Base-by-base conservation (phyloP, 2,113 vertebrate genomes). In the Petromus typicus region DNA sequence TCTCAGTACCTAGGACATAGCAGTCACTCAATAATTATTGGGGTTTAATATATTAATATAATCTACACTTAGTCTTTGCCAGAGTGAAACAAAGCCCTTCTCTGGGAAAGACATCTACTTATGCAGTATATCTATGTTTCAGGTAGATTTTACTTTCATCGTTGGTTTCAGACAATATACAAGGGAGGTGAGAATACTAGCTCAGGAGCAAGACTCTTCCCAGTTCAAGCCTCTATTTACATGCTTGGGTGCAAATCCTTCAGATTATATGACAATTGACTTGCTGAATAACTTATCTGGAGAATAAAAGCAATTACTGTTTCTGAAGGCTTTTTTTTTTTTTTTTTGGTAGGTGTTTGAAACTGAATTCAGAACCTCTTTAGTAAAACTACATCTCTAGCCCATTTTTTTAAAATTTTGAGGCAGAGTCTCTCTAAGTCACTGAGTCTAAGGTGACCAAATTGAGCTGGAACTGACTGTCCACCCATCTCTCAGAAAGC, bases 11-110 rank as follows among this genome's bases (percentile, higher is more conserved):
- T 61, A 48, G 14, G 17, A 63, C 10, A 56, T 9, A 9, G 16
- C 3, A 95, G 14, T 73, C 32, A 63, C 67, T 95, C 43, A 88
- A 56, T 75, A 81, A 87, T 25, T 79, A 67, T 51, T 79, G 73
- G 14, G 18, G 87, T 13, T 82, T 80, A 84, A 83, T 80, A 83
- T 27, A 59, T 84, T 56, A 83, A 43, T 32, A 63, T 57, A 82
- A 80, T 75, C 79, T 91, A 73, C 10, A 78, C 3, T 76, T 89
- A 91, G 59, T 20, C 16, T 57, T 57, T 17, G 17, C 7, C 23
- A 51, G 56, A 91, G 32, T 40, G 7, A 93, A 86, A 75, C 20
- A 91, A 91, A 18, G 6, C 3, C 51, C 6, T 79, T 73, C 5
- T 51, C 30, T 63, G 10, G 7, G 14, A 0, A 22, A 89, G 0